These are phyloP conservation scores for Idris sp. DNA, from an alignment of 1,140 invertebrate genomes.

Conservation along the genomic window DNA sequence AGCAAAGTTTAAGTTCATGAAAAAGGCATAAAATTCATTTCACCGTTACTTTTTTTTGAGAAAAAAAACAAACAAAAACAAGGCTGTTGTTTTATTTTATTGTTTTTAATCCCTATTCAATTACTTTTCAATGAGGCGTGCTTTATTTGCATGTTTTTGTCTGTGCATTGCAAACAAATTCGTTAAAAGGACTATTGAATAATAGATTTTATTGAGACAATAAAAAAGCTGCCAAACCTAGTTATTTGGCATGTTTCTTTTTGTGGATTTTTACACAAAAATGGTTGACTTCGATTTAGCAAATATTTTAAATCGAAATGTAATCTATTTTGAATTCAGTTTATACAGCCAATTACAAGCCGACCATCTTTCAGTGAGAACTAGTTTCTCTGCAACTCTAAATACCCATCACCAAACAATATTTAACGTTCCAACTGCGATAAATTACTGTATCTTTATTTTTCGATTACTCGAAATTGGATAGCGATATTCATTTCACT, in stretches of 20 bases:
- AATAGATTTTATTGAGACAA: no score
- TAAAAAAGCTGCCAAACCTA: no score
- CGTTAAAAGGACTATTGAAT: no score
- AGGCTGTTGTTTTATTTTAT: no score
- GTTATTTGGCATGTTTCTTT: not conserved
- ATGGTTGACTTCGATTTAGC: no score
- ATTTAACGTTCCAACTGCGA: constrained; percentile 3
- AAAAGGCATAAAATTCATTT: constrained; percentile 32
- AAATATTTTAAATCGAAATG: not conserved
- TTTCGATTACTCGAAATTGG: constrained; percentile 3
- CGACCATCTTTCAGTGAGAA: constrained; percentile 5
- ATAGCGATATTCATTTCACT: constrained; percentile 4
- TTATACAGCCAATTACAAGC: constrained; percentile 11
- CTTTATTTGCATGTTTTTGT: no score
- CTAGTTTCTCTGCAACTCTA: not conserved
- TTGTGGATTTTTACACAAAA: no score
- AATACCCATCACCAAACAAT: constrained; percentile 14
- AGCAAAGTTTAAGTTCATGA: constrained; percentile 33
- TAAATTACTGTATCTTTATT: constrained; percentile 18
- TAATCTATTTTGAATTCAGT: not conserved
- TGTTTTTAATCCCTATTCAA: no score
- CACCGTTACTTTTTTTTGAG: not conserved
- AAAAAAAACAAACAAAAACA: no score
- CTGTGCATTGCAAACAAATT: no score
- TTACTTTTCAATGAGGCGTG: no score